Conservation (phyloP, 2,113 vertebrate genomes). For the Gavialis gangeticus region DNA sequence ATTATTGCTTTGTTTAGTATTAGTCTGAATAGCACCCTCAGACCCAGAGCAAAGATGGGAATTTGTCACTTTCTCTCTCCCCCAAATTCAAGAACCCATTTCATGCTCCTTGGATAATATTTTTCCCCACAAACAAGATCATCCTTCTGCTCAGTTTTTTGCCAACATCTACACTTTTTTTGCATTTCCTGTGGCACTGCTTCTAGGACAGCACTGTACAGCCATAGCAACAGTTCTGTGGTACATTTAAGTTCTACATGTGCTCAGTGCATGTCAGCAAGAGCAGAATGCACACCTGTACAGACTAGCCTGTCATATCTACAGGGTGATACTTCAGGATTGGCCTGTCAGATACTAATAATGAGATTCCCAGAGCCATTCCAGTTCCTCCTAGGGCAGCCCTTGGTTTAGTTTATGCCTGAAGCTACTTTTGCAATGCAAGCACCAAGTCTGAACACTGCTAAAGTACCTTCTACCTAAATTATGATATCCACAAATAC, state of each 20-base stretch:
- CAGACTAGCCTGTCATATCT: background rate
- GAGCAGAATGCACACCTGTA: background rate
- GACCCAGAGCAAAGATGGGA: background rate
- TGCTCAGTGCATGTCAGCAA: rapidly evolving
- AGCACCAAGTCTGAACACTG: background rate
- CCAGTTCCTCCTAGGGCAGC: background rate
- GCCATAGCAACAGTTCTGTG: background rate
- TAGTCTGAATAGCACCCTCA: background rate
- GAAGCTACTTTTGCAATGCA: background rate
- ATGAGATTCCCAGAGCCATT: background rate
- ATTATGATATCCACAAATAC: background rate
- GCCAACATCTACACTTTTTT: background rate
- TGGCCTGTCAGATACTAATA: background rate
- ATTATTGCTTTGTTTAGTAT: background rate
- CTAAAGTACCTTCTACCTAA: background rate
- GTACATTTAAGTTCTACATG: background rate
- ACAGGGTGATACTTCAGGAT: background rate
- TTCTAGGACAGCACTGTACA: background rate
- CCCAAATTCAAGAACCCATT: background rate
- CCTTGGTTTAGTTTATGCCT: background rate
- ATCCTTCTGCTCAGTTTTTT: background rate
- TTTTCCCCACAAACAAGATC: background rate
- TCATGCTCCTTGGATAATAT: background rate
- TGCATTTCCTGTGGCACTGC: background rate
- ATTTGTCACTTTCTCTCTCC: background rate